Conservation (phyloP, 2,797 vertebrate genomes). For the Xenops minutus region DNA sequence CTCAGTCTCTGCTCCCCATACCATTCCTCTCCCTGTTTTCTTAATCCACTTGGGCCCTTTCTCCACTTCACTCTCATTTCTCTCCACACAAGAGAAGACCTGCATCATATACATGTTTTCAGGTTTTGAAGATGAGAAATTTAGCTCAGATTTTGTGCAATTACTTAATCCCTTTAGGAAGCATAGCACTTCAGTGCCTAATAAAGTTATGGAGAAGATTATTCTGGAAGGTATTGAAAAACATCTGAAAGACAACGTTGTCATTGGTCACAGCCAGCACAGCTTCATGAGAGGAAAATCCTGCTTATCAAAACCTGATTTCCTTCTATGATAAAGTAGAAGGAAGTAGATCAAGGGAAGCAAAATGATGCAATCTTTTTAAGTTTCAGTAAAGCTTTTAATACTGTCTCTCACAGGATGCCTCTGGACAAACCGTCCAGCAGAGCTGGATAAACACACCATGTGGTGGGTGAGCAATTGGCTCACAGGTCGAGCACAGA, state of each 20-base stretch:
- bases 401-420: background rate
- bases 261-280: background rate
- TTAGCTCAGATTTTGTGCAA: too few species aligned
- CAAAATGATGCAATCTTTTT: background rate
- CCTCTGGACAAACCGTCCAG: background rate
- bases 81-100: too few species aligned
- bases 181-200: background rate
- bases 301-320: background rate
- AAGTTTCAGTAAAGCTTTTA: background rate
- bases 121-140: too few species aligned
- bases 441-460: background rate
- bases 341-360: background rate
- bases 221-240: background rate
- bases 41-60: too few species aligned
- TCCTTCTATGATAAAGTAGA: background rate
- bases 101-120: too few species aligned
- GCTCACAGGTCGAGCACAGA: background rate
- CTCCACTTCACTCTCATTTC: too few species aligned
- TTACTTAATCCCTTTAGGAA: background rate
- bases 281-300: background rate
- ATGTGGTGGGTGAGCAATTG: background rate
- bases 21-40: too few species aligned
- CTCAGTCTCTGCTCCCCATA: too few species aligned
- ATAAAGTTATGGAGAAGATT: background rate
- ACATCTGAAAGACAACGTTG: background rate